These are phyloP conservation scores for Chouioia cunea DNA, from an alignment of 2,888 invertebrate genomes.

Conservation along the genomic window DNA sequence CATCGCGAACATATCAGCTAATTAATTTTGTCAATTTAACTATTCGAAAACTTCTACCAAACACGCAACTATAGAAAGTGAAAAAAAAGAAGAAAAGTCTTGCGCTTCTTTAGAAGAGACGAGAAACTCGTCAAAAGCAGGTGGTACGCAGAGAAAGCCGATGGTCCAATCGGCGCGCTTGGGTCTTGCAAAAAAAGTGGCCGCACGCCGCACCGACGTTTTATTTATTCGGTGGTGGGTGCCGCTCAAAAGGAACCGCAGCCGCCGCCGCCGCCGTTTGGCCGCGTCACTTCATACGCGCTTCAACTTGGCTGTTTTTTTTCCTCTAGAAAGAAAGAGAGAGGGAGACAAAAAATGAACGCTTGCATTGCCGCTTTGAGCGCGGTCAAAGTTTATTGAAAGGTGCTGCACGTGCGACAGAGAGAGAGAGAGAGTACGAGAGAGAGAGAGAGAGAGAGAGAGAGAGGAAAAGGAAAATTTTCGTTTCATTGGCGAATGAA, in stretches of 20 bases:
- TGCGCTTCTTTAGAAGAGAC: too few relatives aligned
- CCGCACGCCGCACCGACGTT: slow-evolving; percentile 57
- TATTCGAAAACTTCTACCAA: too few relatives aligned
- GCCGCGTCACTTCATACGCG: slow-evolving; percentile 30
- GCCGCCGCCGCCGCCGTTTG: slow-evolving; percentile 60
- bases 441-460: slow-evolving; percentile 49
- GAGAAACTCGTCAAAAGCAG: too few relatives aligned
- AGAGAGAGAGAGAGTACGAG: slow-evolving; percentile 22
- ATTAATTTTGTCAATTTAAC: too few relatives aligned
- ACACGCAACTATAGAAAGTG: too few relatives aligned
- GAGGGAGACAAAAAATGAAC: slow-evolving; percentile 41
- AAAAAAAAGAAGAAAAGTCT: too few relatives aligned
- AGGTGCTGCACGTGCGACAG: slow-evolving; percentile 11
- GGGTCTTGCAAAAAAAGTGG: slow-evolving; percentile 27
- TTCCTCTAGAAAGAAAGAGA: slow-evolving; percentile 27
- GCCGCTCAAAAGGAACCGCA: slow-evolving; percentile 66
- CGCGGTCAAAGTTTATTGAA: too few relatives aligned
- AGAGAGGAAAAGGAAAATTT: slow-evolving; percentile 16
- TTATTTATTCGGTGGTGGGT: slow-evolving; percentile 63
- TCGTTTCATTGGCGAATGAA: not conserved
- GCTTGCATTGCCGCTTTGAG: slow-evolving; percentile 17
- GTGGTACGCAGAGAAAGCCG: too few relatives aligned
- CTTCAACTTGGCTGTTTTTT: slow-evolving; percentile 34
- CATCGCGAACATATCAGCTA: too few relatives aligned
- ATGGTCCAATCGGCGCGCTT: too few relatives aligned